Evolutionary conservation across 2,113 vertebrate species (phyloP).

Genomic region (Numida meleagris): DNA sequence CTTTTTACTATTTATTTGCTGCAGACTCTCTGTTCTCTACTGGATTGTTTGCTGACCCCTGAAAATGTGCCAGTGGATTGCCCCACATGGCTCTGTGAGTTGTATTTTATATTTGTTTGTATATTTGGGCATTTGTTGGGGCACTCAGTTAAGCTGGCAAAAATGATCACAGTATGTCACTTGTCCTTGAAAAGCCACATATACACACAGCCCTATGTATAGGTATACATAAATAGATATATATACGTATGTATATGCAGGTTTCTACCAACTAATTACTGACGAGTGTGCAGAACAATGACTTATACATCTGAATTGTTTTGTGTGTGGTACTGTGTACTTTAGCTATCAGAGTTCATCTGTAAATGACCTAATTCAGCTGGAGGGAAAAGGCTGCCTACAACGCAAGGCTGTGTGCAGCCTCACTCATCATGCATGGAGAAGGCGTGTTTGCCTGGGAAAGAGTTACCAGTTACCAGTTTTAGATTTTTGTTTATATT

Average conservation of each 20-base stretch:
- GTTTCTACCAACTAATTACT: not conserved
- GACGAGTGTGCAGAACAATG: not conserved
- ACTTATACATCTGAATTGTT: not conserved
- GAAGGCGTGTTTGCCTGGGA: not conserved
- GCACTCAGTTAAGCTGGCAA: slow-evolving; percentile 46
- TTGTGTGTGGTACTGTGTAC: not conserved
- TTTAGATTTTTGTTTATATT: not conserved
- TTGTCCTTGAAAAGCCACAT: not conserved
- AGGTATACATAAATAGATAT: not conserved
- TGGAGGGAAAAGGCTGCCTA: not conserved
- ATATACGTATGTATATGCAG: not conserved
- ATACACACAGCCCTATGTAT: not conserved
- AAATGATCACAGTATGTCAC: not conserved
- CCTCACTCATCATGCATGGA: not conserved
- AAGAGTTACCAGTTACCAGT: not conserved
- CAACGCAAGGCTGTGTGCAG: too few relatives aligned
- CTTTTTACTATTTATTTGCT: not conserved
- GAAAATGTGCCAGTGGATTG: slow-evolving; percentile 71
- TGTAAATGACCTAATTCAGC: not conserved
- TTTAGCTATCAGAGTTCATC: not conserved
- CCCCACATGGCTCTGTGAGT: slow-evolving; percentile 61
- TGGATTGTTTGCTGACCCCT: slow-evolving; percentile 71
- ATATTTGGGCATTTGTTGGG: slow-evolving; percentile 69
- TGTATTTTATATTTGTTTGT: slow-evolving; percentile 74
- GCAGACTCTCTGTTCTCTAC: slow-evolving; percentile 68